Evolutionary conservation across 2,888 invertebrate species (phyloP), one percentile per base, ranked within the genome.

Genomic region (Phlogophora meticulosa): DNA sequence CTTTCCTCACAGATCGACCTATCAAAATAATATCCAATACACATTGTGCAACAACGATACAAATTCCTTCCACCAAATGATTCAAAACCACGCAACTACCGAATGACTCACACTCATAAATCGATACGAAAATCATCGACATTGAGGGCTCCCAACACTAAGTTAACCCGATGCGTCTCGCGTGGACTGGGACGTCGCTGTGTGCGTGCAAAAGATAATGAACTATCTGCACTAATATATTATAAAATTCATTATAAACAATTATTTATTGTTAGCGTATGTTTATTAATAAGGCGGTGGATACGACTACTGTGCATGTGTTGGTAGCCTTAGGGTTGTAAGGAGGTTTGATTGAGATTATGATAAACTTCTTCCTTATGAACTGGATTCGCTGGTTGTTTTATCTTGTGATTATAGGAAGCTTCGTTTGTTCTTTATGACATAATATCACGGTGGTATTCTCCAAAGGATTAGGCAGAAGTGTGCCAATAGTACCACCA

Each of bases 221-320:
- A 95, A 95, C 93, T 93, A 94, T 93, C 95, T 89, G 94, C 92
- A 91, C 93, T 95, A 94, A 95, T 95, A 95, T 95, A 95, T 95
- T 95, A 95, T 95, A 95, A 95, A 95, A 94, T 95, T 95, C 95
- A 95, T 95, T 95, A 95, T 95, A 95, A 95, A 95, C 95, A 95
- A 95, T 95, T 95, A 95, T 95, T 95, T 95, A 95, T 95, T 95
- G 95, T 95, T 95, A 94, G 93, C 91, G 94, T 90, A 94, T 95
- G 95, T 95, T 95, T 95, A 95, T 95, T 95, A 95, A 95, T 95
- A 95, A 95, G 94, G 89, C 88, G 88, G 88, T 85, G 88, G 91
- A 90, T 92, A 88, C 85, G 86, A 94, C 94, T 94, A 94, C 94
- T 91, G 93, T 91, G 91, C 88, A 85, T 92, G 91, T 91, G 88